phyloP scores from a whole-genome alignment of 1,140 invertebrate genomes.

The Drosophila seguyi region DNA sequence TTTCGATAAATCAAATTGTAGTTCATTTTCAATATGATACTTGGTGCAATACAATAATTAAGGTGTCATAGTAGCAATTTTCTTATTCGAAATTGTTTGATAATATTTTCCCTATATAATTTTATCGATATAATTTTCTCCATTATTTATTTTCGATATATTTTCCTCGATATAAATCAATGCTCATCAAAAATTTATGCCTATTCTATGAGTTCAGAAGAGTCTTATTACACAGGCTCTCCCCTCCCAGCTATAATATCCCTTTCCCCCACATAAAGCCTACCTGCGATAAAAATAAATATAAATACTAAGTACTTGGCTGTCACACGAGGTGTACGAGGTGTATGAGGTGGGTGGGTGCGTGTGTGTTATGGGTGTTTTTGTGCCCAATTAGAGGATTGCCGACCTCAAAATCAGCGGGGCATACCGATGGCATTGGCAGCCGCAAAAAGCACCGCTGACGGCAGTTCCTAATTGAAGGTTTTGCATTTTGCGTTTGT shows the following conservation, averaged over 20 bases:
- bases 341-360: neutral
- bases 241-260: neutral
- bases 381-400: constrained; percentile 66
- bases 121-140: too few species aligned
- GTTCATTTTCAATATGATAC: too few species aligned
- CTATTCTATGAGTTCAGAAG: neutral
- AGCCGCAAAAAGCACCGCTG: constrained; percentile 28
- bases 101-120: too few species aligned
- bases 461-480: constrained; percentile 68
- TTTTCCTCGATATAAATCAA: too few species aligned
- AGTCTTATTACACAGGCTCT: neutral
- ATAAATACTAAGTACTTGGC: constrained; percentile 1
- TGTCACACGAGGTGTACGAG: neutral
- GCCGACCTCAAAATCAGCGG: constrained; percentile 69
- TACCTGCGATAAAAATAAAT: neutral
- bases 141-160: too few species aligned
- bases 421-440: constrained; percentile 73
- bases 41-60: too few species aligned
- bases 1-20: too few species aligned
- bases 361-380: constrained; percentile 5
- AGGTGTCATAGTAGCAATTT: too few species aligned
- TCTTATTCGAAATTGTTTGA: too few species aligned
- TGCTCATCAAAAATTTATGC: too few species aligned
- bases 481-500: constrained; percentile 74
- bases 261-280: neutral